These are phyloP conservation scores for Linyphia triangularis DNA, from an alignment of 2,888 invertebrate species.

Conservation along the genomic window DNA sequence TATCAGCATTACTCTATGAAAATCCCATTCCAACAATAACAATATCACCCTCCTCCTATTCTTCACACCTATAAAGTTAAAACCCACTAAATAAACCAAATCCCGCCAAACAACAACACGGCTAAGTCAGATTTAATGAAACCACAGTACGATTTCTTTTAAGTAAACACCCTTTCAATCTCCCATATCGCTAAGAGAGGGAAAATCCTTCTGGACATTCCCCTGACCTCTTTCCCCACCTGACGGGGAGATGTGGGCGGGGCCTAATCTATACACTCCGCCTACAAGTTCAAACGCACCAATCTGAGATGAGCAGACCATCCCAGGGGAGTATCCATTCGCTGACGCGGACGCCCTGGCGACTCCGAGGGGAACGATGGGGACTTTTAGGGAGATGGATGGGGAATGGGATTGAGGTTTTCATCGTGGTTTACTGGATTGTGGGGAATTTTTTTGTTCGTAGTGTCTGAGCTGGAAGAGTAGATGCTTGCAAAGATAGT, in stretches of 20 bases:
- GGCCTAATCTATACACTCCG: conserved; percentile 11
- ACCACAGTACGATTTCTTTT: no score
- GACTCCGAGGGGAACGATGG: not conserved
- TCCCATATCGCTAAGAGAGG: no score
- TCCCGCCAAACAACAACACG: no score
- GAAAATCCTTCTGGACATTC: not conserved
- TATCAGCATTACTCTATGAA: no score
- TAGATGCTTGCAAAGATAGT: no score
- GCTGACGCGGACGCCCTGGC: conserved; percentile 25
- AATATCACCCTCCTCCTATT: no score
- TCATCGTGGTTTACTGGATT: not conserved
- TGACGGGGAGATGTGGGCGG: not conserved
- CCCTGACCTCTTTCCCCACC: not conserved
- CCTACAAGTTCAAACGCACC: conserved; percentile 35
- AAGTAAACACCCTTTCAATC: no score
- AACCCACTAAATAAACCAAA: no score
- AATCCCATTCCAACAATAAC: no score
- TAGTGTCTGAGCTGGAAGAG: no score
- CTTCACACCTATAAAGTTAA: no score
- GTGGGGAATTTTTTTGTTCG: not conserved
- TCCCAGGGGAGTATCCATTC: conserved; percentile 64
- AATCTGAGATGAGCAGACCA: conserved; percentile 38
- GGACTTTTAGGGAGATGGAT: not conserved
- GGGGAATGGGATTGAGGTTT: not conserved
- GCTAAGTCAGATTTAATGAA: no score